Evolutionary conservation across 1,140 invertebrate genomes (phyloP), one percentile per base, ranked within the genome.

Genomic region (Aphis gossypii): DNA sequence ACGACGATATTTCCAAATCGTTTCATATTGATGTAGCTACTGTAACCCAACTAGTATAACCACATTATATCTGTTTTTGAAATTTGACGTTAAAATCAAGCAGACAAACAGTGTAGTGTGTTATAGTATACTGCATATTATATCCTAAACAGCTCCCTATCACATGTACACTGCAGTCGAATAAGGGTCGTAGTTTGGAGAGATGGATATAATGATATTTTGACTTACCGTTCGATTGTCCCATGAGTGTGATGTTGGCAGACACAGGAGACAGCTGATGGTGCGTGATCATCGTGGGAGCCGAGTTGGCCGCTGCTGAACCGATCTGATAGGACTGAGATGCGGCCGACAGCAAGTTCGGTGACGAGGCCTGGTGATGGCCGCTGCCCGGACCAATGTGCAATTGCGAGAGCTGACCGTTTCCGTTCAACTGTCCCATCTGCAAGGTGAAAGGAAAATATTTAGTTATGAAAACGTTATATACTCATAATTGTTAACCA

Each of bases 211-310:
- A 30, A 8, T 68, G 3, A 30, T 68, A 68, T 76, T 60, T 76
- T 76, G n/a, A 44, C 56, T 56, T 93, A 94, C 94, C 94, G 83
- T 94, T 94, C 4, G 94, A 93, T 44, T 94, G 93, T 84, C 94
- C 94, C 94, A 94, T 94, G 30, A 94, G 93, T 4, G 94, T 94
- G 38, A 94, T 86, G 60, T 94, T 94, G 46, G 94, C 94, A 21
- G 94, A 94, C 46, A 94, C 94, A 8, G 94, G 94, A 68, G 94
- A 94, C 83, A 94, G 56, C 41, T 94, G 94, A 92, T 94, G 94
- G 44, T 90, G 60, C 30, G 93, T 89, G 18, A 94, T 84, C 94
- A 94, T 94, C 7, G 94, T 88, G 8, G 94, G 93, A 25, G 94
- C 93, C 48, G 94, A 94, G 92, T 94, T 94, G 23, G 94, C 93